Percentiles rank a stretch among this genome's conserved stretches.
Conservation (phyloP, 2,797 vertebrate genomes). For the Scyliorhinus canicula region DNA sequence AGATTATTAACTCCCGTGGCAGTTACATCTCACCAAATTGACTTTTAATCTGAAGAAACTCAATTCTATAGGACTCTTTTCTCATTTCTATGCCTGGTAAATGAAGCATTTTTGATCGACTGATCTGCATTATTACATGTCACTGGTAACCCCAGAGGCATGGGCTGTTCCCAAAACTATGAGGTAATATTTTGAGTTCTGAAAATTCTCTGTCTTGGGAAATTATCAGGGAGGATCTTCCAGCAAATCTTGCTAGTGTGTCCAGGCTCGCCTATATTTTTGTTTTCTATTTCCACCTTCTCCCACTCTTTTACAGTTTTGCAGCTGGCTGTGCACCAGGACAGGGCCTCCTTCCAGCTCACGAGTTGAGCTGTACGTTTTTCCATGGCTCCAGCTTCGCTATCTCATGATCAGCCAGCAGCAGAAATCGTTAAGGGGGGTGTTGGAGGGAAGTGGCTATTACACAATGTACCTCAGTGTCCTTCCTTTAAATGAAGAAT, state of each 20-base stretch:
- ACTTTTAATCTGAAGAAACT: not conserved
- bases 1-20: not conserved
- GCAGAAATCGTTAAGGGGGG: not conserved
- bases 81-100: not conserved
- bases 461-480: not conserved
- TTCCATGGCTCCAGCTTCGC: not conserved
- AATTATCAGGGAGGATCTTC: constrained; percentile 6
- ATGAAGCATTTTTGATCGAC: not conserved
- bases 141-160: not conserved
- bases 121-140: not conserved
- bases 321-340: not conserved
- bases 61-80: not conserved
- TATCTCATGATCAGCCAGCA: not conserved
- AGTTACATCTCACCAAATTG: not conserved
- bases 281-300: not conserved
- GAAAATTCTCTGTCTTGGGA: not conserved
- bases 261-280: not conserved
- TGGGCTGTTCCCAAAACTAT: not conserved
- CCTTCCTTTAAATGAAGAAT: not conserved
- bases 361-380: not conserved
- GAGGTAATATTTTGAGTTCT: not conserved
- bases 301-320: not conserved
- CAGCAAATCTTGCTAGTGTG: not conserved
- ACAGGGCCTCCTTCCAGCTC: not conserved
- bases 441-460: not conserved